Percentiles rank a stretch among this genome's conserved stretches.
These are phyloP conservation scores for Caenorhabditis tropicalis DNA, from an alignment of 1,140 invertebrate species.

Conservation along the genomic window DNA sequence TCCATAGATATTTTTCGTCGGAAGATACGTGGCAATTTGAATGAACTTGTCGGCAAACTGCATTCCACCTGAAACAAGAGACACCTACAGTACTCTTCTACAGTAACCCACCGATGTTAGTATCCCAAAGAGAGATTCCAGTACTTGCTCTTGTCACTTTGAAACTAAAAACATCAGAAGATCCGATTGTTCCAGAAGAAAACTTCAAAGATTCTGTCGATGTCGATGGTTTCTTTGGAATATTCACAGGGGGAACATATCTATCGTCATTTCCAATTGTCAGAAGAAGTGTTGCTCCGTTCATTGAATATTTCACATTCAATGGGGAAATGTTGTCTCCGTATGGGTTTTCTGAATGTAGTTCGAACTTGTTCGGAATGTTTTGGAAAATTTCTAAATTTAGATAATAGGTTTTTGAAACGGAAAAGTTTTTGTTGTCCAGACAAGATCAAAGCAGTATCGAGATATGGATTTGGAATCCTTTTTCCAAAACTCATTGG, in stretches of 20 bases:
- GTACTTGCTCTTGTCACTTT: slow-evolving; percentile 57
- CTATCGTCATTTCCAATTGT: slow-evolving; percentile 21
- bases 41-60: slow-evolving; percentile 72
- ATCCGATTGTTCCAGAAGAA: slow-evolving; percentile 40
- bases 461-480: no score
- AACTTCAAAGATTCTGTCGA: slow-evolving; percentile 51
- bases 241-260: slow-evolving; percentile 56
- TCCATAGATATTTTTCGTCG: slow-evolving; percentile 72
- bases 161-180: slow-evolving; percentile 61
- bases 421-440: no score
- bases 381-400: no score
- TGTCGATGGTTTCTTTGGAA: slow-evolving; percentile 39
- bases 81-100: background rate
- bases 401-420: no score
- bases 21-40: slow-evolving; percentile 72
- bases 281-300: slow-evolving; percentile 23
- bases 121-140: slow-evolving; percentile 59
- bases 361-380: background rate
- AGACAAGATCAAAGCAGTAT: no score
- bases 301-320: background rate
- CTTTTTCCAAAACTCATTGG: no score
- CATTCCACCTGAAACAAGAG: slow-evolving; percentile 60
- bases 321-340: slow-evolving; percentile 17
- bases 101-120: slow-evolving; percentile 63
- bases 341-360: background rate